Evolutionary conservation across 2,113 vertebrate genomes (phyloP).

Genomic region (Eleginops maclovinus): DNA sequence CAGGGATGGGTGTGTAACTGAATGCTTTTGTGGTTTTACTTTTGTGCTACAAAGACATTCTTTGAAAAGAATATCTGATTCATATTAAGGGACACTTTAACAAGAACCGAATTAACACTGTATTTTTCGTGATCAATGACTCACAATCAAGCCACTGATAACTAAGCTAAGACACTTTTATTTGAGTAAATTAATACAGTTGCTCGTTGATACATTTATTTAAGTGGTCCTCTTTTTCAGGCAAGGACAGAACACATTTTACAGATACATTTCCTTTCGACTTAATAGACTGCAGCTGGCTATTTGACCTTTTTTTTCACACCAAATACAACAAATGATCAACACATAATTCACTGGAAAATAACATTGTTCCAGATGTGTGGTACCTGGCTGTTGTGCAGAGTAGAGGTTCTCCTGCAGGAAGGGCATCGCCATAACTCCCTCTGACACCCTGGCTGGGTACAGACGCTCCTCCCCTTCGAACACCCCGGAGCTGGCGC

Average conservation of each 20-base stretch:
- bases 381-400: slow-evolving; percentile 81
- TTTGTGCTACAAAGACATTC: background rate
- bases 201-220: background rate
- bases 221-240: background rate
- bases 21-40: background rate
- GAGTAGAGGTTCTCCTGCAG: slow-evolving; percentile 86
- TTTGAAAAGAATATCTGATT: background rate
- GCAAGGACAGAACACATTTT: background rate
- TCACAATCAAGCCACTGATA: background rate
- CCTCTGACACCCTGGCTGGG: slow-evolving; percentile 70
- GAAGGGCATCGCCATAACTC: slow-evolving; percentile 85
- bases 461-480: slow-evolving; percentile 81
- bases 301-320: background rate
- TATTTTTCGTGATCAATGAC: background rate
- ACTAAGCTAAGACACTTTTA: too few relatives aligned
- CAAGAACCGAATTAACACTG: background rate
- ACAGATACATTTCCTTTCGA: too few relatives aligned
- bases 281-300: background rate
- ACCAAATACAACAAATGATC: background rate
- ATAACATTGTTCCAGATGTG: background rate
- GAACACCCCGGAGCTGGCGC: slow-evolving; percentile 81
- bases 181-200: background rate
- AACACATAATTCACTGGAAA: background rate
- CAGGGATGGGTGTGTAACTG: background rate
- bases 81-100: background rate